phyloP scores from a whole-genome alignment of 1,140 invertebrate species.

The Drosophila saltans region DNA sequence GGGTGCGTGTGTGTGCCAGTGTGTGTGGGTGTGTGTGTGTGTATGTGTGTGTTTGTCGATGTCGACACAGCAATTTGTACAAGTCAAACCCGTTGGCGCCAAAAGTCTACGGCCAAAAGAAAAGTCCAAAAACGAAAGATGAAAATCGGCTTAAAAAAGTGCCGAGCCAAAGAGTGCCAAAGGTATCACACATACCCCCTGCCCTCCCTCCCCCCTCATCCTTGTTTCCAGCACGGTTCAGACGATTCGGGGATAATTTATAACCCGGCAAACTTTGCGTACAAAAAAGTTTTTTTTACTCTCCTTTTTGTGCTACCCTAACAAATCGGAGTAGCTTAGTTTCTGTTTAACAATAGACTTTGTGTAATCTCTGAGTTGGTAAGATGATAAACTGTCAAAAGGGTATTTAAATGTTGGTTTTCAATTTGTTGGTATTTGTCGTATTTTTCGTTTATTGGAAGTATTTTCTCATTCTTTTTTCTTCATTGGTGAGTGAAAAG shows the following conservation, averaged over 20 bases:
- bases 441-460: not conserved
- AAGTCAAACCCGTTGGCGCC: conserved; percentile 79
- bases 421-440: conserved; percentile 8
- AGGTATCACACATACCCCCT: conserved; percentile 55
- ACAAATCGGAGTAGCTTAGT: not conserved
- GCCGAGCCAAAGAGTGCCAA: conserved; percentile 68
- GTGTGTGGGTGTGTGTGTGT: conserved; percentile 36
- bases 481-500: conserved; percentile 44
- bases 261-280: conserved; percentile 77
- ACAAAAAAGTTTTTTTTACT: conserved; percentile 58
- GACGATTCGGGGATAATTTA: conserved; percentile 64
- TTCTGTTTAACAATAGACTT: not conserved
- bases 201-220: not conserved
- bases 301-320: conserved; percentile 6
- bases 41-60: conserved; percentile 41
- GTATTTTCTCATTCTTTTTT: not conserved
- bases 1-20: conserved; percentile 52
- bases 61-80: conserved; percentile 80
- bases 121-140: conserved; percentile 64
- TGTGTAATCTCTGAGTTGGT: not conserved
- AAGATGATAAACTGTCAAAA: not conserved
- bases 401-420: not conserved
- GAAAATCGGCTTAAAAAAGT: conserved; percentile 74
- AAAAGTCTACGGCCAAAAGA: conserved; percentile 76
- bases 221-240: not conserved